phyloP scores from a whole-genome alignment of 2,888 invertebrate species.

The Campoletis raptor region DNA sequence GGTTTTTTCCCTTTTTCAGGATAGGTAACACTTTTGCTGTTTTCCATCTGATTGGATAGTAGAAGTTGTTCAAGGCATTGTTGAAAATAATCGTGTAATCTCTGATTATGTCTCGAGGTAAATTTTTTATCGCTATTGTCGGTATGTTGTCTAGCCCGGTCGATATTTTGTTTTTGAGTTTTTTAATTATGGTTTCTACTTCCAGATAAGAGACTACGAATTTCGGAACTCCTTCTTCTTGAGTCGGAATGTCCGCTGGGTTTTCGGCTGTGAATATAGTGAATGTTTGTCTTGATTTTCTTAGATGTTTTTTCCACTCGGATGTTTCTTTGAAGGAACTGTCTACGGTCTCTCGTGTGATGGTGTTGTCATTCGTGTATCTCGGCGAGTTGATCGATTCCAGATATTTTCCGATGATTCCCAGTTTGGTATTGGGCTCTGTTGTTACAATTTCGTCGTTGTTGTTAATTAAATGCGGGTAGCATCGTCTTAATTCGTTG shows the following conservation, averaged over 20 bases:
- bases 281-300: not conserved
- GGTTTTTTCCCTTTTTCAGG: too few relatives aligned
- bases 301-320: not conserved
- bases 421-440: conserved; percentile 25
- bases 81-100: too few relatives aligned
- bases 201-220: too few relatives aligned
- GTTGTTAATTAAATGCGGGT: not conserved
- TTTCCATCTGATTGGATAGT: too few relatives aligned
- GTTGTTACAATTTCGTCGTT: conserved; percentile 21
- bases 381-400: conserved; percentile 22
- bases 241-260: conserved; percentile 3
- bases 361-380: conserved; percentile 33
- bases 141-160: too few relatives aligned
- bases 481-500: not conserved
- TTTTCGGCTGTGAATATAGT: conserved; percentile 23
- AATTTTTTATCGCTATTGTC: too few relatives aligned
- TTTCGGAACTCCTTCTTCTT: not conserved
- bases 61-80: too few relatives aligned
- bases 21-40: too few relatives aligned
- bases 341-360: conserved; percentile 18
- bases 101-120: too few relatives aligned
- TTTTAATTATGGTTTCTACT: too few relatives aligned
- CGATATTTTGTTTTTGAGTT: too few relatives aligned
- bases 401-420: conserved; percentile 40
- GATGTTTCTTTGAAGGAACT: not conserved